Percentiles rank a stretch among this genome's conserved stretches.
phyloP scores from a whole-genome alignment of 1,140 invertebrate genomes.

The Eriocheir sinensis region DNA sequence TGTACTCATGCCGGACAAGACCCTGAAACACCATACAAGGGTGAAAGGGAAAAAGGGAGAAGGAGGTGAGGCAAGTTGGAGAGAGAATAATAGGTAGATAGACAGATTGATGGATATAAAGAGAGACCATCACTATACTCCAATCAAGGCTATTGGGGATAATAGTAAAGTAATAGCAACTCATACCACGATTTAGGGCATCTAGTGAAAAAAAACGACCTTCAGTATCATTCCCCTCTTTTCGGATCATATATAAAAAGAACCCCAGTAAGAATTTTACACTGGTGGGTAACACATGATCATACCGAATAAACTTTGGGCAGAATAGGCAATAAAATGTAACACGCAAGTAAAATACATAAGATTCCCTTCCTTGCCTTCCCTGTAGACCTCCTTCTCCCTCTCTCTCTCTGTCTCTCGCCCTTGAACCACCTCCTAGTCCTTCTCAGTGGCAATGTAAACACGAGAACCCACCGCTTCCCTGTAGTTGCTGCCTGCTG shows the following conservation, averaged over 20 bases:
- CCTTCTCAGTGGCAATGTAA: too few species aligned
- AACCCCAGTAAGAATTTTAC: neutral
- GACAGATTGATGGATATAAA: too few species aligned
- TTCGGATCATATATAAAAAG: neutral
- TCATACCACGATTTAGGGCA: too few species aligned
- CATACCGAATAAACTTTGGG: neutral
- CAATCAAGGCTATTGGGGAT: neutral
- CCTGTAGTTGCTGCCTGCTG: neutral
- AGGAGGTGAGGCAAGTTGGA: neutral
- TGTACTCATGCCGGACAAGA: neutral
- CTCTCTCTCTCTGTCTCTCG: too few species aligned
- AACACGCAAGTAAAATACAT: neutral
- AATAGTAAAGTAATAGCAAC: neutral
- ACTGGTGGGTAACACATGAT: neutral
- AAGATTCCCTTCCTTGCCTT: neutral
- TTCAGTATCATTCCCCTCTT: too few species aligned
- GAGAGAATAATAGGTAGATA: too few species aligned
- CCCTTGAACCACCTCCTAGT: neutral
- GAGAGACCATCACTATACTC: neutral
- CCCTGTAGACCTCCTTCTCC: too few species aligned
- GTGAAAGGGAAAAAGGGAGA: neutral
- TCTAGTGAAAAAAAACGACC: neutral
- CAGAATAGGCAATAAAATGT: neutral
- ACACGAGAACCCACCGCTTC: neutral
- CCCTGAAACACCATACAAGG: neutral